Evolutionary conservation across 2,797 vertebrate species (phyloP), one percentile per base, ranked within the genome.

Genomic region (Pangasius larnaudii): DNA sequence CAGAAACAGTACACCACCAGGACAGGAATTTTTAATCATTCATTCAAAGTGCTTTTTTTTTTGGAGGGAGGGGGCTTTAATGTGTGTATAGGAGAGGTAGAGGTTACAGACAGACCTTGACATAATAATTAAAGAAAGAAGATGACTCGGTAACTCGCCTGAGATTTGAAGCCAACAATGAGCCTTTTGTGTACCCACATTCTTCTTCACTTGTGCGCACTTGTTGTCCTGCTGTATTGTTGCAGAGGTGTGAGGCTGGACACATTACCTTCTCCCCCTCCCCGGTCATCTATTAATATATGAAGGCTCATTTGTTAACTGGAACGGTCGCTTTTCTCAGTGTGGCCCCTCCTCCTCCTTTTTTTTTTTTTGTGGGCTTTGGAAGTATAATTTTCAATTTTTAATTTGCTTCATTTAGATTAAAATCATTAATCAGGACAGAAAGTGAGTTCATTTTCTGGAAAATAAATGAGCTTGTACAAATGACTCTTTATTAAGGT

Each of bases 331-430:
- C 95, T 96, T 82, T 96, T 97, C 96, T 96, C 96, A 95, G 96
- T 96, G 95, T 96, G 95, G 95, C 74, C 85, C 84, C 63, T 33
- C 90, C 91, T 91, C 92, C 89, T 90, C 91, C 92, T 63, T 27
- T 81, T 53, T 56, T 53, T 51, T 53, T 53, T 56, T 56, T 95
- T 97, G 97, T 97, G 96, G 95, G 96, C 97, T 99, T 99, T 99
- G 97, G 97, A 98, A 99, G 99, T 99, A 99, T 99, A 98, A 99
- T 99, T 99, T 99, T 98, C 97, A 98, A 98, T 98, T 99, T 99
- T 99, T 99, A 99, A 99, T 99, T 99, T 99, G 98, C 99, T 98
- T 98, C 98, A 98, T 99, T 99, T 99, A 98, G 97, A 99, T 99
- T 98, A 98, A 93, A 98, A 99, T 98, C 98, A 99, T 99, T 99